Percentiles rank a stretch among this genome's conserved stretches.
Evolutionary conservation across 2,797 vertebrate species (phyloP).

Genomic region (Pipistrellus nathusii): DNA sequence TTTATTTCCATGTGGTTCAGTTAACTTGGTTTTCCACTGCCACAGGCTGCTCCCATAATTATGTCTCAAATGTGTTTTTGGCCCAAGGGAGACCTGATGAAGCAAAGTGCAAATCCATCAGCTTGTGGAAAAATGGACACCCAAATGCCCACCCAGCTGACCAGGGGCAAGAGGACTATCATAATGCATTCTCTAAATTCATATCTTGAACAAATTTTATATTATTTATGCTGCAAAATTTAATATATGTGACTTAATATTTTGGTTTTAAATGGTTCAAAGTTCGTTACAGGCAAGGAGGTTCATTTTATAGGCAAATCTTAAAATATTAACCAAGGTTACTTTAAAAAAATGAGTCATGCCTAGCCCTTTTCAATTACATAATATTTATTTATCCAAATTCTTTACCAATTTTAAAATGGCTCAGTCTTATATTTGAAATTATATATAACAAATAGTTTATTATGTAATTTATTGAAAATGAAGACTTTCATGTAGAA

Average conservation of each 20-base stretch:
- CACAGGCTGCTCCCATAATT: slow-evolving; percentile 77
- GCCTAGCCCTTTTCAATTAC: slow-evolving; percentile 62
- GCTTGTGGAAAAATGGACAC: slow-evolving; percentile 46
- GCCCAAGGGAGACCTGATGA: slow-evolving; percentile 64
- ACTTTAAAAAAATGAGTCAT: slow-evolving; percentile 73
- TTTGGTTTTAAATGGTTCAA: slow-evolving; percentile 53
- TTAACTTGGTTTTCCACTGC: slow-evolving; percentile 80
- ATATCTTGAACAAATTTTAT: background rate
- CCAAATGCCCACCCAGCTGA: background rate
- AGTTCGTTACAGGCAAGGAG: slow-evolving; percentile 48
- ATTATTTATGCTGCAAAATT: background rate
- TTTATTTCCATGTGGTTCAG: slow-evolving; percentile 82
- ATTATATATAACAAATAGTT: slow-evolving; percentile 70
- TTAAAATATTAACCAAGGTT: slow-evolving; percentile 73
- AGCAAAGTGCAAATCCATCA: slow-evolving; percentile 66
- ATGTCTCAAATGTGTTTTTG: slow-evolving; percentile 76
- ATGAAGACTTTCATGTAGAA: slow-evolving; percentile 5
- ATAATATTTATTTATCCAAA: slow-evolving; percentile 78
- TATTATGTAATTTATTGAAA: slow-evolving; percentile 54
- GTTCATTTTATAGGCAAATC: slow-evolving; percentile 68
- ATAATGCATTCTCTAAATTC: background rate
- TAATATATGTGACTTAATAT: slow-evolving; percentile 42
- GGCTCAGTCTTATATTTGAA: slow-evolving; percentile 71
- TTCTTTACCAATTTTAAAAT: slow-evolving; percentile 72
- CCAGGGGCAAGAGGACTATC: background rate